Base-by-base conservation (phyloP, 2,888 invertebrate genomes). In the Limnephilus rhombicus region DNA sequence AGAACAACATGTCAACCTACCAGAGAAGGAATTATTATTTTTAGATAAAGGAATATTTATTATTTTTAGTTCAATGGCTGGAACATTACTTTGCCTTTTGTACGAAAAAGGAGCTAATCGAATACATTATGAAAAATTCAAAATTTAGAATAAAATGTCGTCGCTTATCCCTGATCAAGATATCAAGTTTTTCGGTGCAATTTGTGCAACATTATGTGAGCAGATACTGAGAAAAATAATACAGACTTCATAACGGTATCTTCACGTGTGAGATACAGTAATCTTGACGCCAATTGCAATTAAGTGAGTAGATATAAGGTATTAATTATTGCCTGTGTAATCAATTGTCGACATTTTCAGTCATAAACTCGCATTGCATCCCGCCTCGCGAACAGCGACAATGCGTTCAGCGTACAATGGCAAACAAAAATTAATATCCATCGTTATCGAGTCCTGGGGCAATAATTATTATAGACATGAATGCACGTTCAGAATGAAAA, bases 361-460 rank as follows among this genome's bases (percentile, higher is more conserved):
- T 9, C 7, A n/a, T 9, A 68, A n/a, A 68, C 68, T 68, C 24
- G 68, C 68, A 24, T 24, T 68, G 24, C 68, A 68, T 9, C 68
- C 68, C 68, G 68, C 68, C 24, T 24, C 68, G n/a, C 68, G 24
- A 68, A 68, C 9, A n/a, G 9, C 68, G 24, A 68, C 68, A n/a
- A 68, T 68, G 68, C 68, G 24, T 68, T 68, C 11, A 24, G 24
- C 68, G 24, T 68, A 68, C 24, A 68, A 24, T 68, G n/a, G 68
- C 68, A 68, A 34, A 83, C 37, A 83, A 37, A 83, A 24, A 83
- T 83, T 24, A 83, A 83, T 83, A 34, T n/a, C 86, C 86, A 11
- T n/a, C 29, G 86, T n/a, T 45, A 86, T 86, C 45, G n/a, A 86
- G 86, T 29, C 86, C 86, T 29, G 86, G 68, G 68, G 29, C 45